Base-by-base conservation (phyloP, 2,797 vertebrate genomes). In the Pangasius macronema region DNA sequence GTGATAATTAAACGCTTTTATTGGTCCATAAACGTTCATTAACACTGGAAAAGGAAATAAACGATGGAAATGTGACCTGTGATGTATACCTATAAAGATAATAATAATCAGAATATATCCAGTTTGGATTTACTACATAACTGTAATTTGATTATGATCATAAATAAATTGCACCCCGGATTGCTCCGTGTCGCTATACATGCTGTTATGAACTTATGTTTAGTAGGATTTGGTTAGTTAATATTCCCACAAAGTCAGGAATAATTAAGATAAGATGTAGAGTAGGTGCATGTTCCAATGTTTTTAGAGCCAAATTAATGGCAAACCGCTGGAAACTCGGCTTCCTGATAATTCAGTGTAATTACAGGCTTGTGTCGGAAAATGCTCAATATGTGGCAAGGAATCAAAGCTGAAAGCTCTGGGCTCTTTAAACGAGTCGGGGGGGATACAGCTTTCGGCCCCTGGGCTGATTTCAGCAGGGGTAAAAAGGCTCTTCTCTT, bases 281-380 rank as follows among this genome's bases (percentile, higher is more conserved):
- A 61, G 36, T 84, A 63, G 33, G 72, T 85, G 83, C 89, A 57
- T 84, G 83, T 87, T 89, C 65, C 65, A 85, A 55, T 86, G 82
- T 82, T 77, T 86, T 87, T 68, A 83, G 33, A 90, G 70, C 13
- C 27, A 42, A 87, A 88, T 91, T 83, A 88, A 84, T 42, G 59
- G 72, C 61, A 85, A 88, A 87, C 82, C 84, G 22, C 89, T 89
- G 88, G 84, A 90, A 90, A 87, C 87, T 76, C 65, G 24, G 82
- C 87, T 90, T 91, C 88, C 88, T 88, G 87, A 89, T 90, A 85
- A 89, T 89, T 87, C 83, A 11, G 55, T n/a, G 70, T 90, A 91
- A 90, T 91, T 90, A 87, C 87, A 90, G 88, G 68, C 89, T 73
- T 83, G 77, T 72, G 53, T 77, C 72, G 82, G 82, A 87, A 90